Base-by-base conservation (phyloP, 2,113 vertebrate species). In the Oncorhynchus clarkii region DNA sequence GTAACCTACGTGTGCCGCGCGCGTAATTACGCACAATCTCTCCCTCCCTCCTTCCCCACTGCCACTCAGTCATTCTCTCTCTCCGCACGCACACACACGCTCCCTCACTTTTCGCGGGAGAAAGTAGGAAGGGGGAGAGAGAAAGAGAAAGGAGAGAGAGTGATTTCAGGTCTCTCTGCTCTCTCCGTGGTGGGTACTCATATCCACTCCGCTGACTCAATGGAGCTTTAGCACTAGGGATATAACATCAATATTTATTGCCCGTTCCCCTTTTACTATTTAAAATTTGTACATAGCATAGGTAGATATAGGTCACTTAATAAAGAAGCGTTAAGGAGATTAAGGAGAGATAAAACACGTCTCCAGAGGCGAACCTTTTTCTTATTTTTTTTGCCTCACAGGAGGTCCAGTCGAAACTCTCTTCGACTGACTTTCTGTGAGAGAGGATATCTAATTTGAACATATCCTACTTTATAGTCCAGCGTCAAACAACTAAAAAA, bases 141-240 rank as follows among this genome's bases (percentile, higher is more conserved):
- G 90, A 88, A 86, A 85, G 86, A 89, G 89, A 88, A 88, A 51
- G 65, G 81, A 68, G 81, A 83, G 91, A 89, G 88, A 82, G 89
- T 90, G 87, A 84, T 90, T 91, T 88, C 86, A 91, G 89, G 90
- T 88, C 90, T 92, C 84, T 87, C 90, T 81, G 89, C 83, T 90
- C 89, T 89, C 90, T 92, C 88, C 89, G 87, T 89, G 92, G 88
- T 85, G 85, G 87, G 89, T 87, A 73, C 87, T 88, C 72, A 85
- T 85, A 87, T 88, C 89, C 90, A 86, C 70, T 89, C 88, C 34
- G 72, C 78, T 78, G 89, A 88, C 86, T 90, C 91, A 90, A 94
- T 94, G 92, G 93, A 88, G 89, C 87, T 93, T 85, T 85, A 91
- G 90, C 87, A 86, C 85, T 78, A 87, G 77, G 85, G 86, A 51